Evolutionary conservation across 2,113 vertebrate species (phyloP).

Genomic region (Phrynosoma platyrhinos): DNA sequence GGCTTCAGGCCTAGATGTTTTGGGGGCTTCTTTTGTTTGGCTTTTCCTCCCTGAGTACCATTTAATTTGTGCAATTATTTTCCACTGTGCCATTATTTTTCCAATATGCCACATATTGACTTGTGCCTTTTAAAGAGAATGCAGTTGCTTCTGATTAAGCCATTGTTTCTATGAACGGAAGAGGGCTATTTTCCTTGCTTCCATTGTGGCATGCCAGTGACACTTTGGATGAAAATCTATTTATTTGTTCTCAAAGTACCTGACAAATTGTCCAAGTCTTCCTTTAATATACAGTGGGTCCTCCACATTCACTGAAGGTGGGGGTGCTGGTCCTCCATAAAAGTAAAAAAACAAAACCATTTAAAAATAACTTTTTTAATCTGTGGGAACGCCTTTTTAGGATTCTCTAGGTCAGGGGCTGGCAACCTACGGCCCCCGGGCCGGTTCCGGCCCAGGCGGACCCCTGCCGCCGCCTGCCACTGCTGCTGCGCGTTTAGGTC

Average conservation of each 20-base stretch:
- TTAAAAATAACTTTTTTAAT: no score
- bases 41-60: constrained; percentile 11
- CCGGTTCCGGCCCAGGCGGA: no score
- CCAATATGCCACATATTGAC: not conserved
- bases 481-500: no score
- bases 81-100: not conserved
- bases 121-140: constrained; percentile 10
- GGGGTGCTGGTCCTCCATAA: no score
- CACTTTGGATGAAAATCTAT: not conserved
- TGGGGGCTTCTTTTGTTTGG: not conserved
- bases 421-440: no score
- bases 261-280: constrained; percentile 53
- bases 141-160: constrained; percentile 23
- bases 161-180: not conserved
- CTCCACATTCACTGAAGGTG: no score
- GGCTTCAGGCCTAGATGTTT: constrained; percentile 1
- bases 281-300: not conserved
- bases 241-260: not conserved
- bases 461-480: no score
- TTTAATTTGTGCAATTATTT: constrained; percentile 26
- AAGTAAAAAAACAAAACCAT: no score
- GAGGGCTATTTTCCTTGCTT: not conserved
- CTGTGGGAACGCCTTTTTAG: no score
- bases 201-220: not conserved
- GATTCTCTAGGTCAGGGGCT: no score